A percentile compares a stretch with the other conserved stretches of the same genome.
phyloP scores from a whole-genome alignment of 2,113 vertebrate species.

The Xiphophorus hellerii region DNA sequence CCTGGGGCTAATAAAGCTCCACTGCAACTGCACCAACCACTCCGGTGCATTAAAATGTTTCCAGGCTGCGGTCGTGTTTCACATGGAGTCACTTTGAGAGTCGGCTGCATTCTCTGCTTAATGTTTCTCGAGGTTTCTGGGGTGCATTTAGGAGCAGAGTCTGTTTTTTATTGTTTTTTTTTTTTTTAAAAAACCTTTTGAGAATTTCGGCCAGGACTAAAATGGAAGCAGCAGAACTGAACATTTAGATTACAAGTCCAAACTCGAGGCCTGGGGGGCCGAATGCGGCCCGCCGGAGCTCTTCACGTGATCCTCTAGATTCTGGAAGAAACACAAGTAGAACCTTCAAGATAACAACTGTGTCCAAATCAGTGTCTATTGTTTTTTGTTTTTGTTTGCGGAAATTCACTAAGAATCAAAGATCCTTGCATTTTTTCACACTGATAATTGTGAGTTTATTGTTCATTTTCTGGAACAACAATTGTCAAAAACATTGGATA shows the following conservation, averaged over 20 bases:
- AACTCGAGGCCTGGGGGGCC: too few relatives aligned
- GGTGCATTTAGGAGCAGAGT: constrained; percentile 35
- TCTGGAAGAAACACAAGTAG: too few relatives aligned
- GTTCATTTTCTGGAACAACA: too few relatives aligned
- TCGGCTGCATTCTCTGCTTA: constrained; percentile 35
- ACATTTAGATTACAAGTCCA: constrained; percentile 16
- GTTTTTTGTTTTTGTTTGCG: too few relatives aligned
- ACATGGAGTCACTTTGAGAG: constrained; percentile 5
- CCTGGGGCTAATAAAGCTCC: constrained; percentile 24
- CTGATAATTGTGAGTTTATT: too few relatives aligned
- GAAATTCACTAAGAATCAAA: too few relatives aligned
- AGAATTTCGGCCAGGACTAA: constrained; percentile 37
- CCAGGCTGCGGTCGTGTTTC: constrained; percentile 57
- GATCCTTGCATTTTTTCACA: too few relatives aligned
- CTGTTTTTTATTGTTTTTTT: constrained; percentile 22
- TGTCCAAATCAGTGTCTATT: too few relatives aligned
- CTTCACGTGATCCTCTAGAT: too few relatives aligned
- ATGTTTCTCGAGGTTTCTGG: constrained; percentile 43
- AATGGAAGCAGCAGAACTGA: constrained; percentile 26
- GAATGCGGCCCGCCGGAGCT: too few relatives aligned
- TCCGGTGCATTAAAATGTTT: constrained; percentile 45
- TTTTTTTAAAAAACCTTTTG: constrained; percentile 39
- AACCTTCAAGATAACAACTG: too few relatives aligned
- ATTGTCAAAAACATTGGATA: too few relatives aligned
- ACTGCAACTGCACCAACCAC: constrained; percentile 16